Evolutionary conservation across 2,888 invertebrate species (phyloP).

Genomic region (Cylloceria caligata): DNA sequence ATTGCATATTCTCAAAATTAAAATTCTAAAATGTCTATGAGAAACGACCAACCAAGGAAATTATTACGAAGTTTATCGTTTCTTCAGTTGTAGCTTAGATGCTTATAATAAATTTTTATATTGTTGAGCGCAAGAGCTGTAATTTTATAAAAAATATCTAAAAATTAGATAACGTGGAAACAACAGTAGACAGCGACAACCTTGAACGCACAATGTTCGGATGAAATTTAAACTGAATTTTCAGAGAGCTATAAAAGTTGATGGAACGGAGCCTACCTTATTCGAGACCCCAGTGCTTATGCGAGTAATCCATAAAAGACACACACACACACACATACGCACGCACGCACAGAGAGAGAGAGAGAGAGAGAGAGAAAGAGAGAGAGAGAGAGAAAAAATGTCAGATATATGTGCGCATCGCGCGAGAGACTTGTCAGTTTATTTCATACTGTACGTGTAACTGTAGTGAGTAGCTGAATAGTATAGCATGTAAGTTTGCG

Average conservation of each 20-base stretch:
- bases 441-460: constrained; percentile 14
- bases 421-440: constrained; percentile 5
- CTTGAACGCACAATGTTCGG: constrained; percentile 66
- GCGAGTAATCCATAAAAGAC: constrained; percentile 68
- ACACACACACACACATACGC: constrained; percentile 43
- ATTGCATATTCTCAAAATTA: no score
- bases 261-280: constrained; percentile 70
- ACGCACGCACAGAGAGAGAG: no score
- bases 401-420: constrained; percentile 4
- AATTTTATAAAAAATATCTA: no score
- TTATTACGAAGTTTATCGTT: no score
- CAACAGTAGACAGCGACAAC: constrained; percentile 50
- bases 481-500: constrained; percentile 30
- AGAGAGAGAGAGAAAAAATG: no score
- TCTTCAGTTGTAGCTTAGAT: no score
- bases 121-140: no score
- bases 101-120: no score
- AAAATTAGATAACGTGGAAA: not conserved
- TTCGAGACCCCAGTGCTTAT: constrained; percentile 66
- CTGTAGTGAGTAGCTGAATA: not conserved
- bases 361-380: no score
- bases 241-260: constrained; percentile 70
- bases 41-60: no score
- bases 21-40: no score
- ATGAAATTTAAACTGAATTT: constrained; percentile 71